Evolutionary conservation across 2,113 vertebrate genomes (phyloP).

Genomic region (Saimiri boliviensis): DNA sequence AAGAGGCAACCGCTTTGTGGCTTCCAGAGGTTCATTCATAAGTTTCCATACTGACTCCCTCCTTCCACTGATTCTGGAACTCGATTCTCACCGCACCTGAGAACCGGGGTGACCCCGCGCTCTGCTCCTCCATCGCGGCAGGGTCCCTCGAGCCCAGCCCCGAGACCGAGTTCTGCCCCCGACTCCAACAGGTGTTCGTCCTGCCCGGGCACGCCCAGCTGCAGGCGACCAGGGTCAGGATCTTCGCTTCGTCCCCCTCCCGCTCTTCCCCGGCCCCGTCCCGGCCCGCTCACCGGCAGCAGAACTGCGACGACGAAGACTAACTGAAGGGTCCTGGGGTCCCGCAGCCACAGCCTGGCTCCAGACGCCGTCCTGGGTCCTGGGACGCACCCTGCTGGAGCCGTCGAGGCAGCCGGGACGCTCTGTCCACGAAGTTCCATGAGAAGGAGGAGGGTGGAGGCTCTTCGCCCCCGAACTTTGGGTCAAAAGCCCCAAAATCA

Average conservation of each 20-base stretch:
- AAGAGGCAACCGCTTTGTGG: too few species aligned
- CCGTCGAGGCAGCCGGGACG: rapidly evolving
- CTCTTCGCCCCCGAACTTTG: neutral
- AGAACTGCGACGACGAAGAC: neutral
- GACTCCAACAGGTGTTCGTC: neutral
- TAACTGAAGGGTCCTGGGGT: too few species aligned
- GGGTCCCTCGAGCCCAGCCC: neutral
- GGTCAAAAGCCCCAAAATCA: too few species aligned
- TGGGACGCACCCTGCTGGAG: neutral
- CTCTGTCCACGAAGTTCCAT: neutral
- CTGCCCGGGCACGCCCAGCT: too few species aligned
- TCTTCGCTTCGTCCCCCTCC: neutral
- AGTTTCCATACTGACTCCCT: too few species aligned
- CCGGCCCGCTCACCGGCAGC: neutral
- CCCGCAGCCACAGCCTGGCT: rapidly evolving
- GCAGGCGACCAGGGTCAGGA: rapidly evolving
- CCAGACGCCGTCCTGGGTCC: neutral
- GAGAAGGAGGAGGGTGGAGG: neutral
- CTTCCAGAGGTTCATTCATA: too few species aligned
- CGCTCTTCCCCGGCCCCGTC: neutral
- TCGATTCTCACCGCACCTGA: too few species aligned
- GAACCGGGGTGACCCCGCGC: too few species aligned
- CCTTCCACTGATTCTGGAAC: too few species aligned
- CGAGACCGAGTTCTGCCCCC: neutral
- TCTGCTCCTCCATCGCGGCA: neutral